A percentile compares a stretch with the other conserved stretches of the same genome.
Conservation (phyloP, 2,797 vertebrate genomes). For the Sitta carolinensis region DNA sequence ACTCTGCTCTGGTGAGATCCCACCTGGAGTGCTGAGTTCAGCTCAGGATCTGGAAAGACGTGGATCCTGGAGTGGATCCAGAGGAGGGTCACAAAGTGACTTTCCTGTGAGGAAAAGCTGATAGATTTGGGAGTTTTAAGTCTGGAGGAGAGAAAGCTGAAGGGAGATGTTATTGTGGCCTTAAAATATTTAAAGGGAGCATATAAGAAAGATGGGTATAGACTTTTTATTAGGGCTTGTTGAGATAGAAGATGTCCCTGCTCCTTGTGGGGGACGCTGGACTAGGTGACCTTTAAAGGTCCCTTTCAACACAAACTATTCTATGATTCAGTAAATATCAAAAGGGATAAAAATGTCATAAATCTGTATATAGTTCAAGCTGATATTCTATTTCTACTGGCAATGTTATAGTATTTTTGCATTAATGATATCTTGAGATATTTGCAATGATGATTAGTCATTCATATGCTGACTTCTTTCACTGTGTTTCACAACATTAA, state of each 20-base stretch:
- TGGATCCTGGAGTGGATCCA: fast-evolving
- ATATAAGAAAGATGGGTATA: background rate
- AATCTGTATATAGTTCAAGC: background rate
- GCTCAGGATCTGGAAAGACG: background rate
- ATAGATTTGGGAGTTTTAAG: background rate
- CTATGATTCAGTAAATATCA: background rate
- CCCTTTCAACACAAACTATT: background rate
- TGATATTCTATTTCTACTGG: background rate
- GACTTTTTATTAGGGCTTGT: background rate
- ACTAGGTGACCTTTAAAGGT: background rate
- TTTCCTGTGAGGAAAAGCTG: background rate
- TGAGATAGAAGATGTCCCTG: background rate
- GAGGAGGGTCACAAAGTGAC: background rate
- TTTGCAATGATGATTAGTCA: background rate
- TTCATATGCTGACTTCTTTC: conserved; percentile 31
- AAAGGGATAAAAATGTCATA: background rate
- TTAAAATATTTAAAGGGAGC: background rate
- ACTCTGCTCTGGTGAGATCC: background rate
- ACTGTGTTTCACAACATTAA: conserved; percentile 12
- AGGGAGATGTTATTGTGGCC: background rate
- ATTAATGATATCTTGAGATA: background rate
- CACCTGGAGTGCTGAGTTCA: background rate
- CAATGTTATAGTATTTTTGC: background rate
- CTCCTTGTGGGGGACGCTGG: background rate
- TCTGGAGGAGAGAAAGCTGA: background rate